These are phyloP conservation scores for Gymnothorax reevesii DNA, from an alignment of 2,797 vertebrate genomes.

Conservation along the genomic window DNA sequence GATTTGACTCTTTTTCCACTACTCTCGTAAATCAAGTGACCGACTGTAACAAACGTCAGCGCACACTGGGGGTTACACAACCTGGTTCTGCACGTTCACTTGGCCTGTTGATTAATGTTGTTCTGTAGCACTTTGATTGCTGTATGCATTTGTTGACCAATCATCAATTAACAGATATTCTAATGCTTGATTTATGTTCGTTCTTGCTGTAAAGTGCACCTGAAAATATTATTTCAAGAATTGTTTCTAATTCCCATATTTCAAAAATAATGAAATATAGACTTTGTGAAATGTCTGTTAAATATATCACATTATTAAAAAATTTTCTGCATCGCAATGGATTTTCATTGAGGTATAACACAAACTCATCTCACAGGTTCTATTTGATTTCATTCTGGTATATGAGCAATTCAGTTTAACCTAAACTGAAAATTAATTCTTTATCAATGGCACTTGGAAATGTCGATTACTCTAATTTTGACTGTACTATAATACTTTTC, in stretches of 20 bases:
- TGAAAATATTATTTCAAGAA: background rate
- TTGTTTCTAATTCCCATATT: background rate
- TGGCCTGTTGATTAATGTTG: background rate
- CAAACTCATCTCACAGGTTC: background rate
- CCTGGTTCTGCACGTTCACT: background rate
- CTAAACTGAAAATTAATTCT: background rate
- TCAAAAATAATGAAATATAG: background rate
- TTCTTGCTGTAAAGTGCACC: no score
- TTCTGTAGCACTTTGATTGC: background rate
- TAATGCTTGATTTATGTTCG: no score
- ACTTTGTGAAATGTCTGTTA: background rate
- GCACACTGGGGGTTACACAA: background rate
- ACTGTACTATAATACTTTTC: background rate
- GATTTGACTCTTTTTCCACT: background rate
- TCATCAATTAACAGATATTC: no score
- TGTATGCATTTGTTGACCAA: no score
- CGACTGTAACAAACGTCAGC: background rate
- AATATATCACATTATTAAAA: background rate
- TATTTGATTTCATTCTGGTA: background rate
- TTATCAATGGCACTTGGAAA: background rate
- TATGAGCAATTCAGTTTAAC: no score
- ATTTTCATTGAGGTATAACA: background rate
- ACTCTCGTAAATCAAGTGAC: background rate
- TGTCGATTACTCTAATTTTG: background rate
- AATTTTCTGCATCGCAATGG: background rate